Evolutionary conservation across 1,140 invertebrate species (phyloP).

Genomic region (Aphelinus atriplicis): DNA sequence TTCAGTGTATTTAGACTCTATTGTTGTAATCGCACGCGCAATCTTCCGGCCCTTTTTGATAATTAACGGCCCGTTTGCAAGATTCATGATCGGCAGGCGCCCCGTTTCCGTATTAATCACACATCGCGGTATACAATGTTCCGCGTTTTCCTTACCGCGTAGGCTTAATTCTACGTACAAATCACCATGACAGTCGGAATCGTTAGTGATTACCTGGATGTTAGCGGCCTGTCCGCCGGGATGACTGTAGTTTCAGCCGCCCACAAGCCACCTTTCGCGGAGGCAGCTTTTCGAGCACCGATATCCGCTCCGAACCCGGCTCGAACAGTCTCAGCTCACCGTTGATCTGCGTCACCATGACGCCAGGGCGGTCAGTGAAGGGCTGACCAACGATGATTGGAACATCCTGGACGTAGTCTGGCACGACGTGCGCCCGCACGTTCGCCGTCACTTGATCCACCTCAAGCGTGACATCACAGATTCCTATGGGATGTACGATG

Average conservation of each 20-base stretch:
- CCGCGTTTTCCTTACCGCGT: constrained; percentile 13
- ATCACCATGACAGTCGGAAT: constrained; percentile 10
- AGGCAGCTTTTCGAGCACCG: background rate
- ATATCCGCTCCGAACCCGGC: background rate
- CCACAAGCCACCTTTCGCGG: background rate
- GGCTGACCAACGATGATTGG: background rate
- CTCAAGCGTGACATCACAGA: too few species aligned
- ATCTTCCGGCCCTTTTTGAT: background rate
- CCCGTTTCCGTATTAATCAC: constrained; percentile 20
- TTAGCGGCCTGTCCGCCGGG: too few species aligned
- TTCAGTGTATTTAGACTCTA: too few species aligned
- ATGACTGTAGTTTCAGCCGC: background rate
- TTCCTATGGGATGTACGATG: too few species aligned
- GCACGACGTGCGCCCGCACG: background rate
- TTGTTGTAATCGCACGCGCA: constrained; percentile 6
- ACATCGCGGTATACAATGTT: constrained; percentile 30
- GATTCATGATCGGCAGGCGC: constrained; percentile 23
- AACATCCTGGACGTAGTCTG: background rate
- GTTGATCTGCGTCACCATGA: too few species aligned
- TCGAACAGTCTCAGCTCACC: background rate
- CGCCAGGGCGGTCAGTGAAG: background rate
- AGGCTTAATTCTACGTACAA: too few species aligned
- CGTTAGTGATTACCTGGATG: constrained; percentile 20
- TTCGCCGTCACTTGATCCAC: too few species aligned
- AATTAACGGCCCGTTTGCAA: constrained; percentile 12